Percentiles rank a stretch among this genome's conserved stretches.
phyloP scores from a whole-genome alignment of 1,140 invertebrate genomes.

The Doryteuthis pealeii region DNA sequence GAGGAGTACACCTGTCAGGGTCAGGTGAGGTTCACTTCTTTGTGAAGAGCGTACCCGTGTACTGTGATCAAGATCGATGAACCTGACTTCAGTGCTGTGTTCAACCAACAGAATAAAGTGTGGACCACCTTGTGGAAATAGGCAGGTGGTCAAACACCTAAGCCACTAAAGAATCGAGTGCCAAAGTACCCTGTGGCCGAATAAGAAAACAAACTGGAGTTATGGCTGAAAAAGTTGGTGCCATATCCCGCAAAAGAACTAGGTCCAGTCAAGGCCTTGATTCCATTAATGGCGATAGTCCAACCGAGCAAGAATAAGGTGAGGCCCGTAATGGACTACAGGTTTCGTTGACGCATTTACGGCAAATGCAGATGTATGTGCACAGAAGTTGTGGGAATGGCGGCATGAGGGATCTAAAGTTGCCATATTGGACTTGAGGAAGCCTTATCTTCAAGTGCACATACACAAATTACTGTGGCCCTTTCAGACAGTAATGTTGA shows the following conservation, averaged over 20 bases:
- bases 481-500: too few relatives aligned
- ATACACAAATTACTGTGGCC: too few relatives aligned
- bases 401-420: neutral
- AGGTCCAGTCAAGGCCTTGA: neutral
- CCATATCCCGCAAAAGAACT: neutral
- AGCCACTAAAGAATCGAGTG: neutral
- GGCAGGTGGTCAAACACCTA: neutral
- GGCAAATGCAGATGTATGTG: slow-evolving; percentile 7
- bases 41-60: neutral
- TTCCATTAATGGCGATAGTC: too few relatives aligned
- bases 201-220: neutral
- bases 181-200: neutral
- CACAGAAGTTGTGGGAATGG: neutral
- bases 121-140: too few relatives aligned
- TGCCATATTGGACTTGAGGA: neutral
- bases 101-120: neutral
- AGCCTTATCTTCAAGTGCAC: neutral
- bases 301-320: neutral
- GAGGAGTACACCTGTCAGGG: neutral
- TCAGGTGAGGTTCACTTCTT: neutral
- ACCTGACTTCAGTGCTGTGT: neutral
- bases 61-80: neutral
- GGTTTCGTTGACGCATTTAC: neutral
- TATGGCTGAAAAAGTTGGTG: neutral
- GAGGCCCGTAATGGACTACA: neutral